These are phyloP conservation scores for Phortica variegata DNA, from an alignment of 1,140 invertebrate species.

Conservation along the genomic window DNA sequence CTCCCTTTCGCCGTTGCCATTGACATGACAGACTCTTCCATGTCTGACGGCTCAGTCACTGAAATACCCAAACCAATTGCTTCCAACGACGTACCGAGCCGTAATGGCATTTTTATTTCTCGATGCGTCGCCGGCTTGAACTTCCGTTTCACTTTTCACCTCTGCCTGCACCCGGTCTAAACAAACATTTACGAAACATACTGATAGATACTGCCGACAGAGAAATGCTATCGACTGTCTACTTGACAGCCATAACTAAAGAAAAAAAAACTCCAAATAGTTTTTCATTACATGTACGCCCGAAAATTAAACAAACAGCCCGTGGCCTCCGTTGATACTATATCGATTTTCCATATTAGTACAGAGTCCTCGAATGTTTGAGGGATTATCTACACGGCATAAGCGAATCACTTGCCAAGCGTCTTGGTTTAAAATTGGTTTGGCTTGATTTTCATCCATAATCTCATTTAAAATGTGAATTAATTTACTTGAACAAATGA, in stretches of 20 bases:
- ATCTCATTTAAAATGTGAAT: constrained; percentile 2
- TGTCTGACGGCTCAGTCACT: too few relatives aligned
- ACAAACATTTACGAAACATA: constrained; percentile 42
- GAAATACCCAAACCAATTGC: background rate
- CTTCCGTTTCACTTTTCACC: constrained; percentile 38
- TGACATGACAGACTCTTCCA: too few relatives aligned
- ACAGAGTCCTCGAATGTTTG: background rate
- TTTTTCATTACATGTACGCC: constrained; percentile 49
- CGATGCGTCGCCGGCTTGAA: constrained; percentile 7
- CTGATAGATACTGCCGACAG: background rate
- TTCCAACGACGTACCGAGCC: background rate
- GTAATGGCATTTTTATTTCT: constrained; percentile 22
- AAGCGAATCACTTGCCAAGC: constrained; percentile 1
- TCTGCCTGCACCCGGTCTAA: constrained; percentile 24
- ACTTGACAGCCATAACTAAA: too few relatives aligned
- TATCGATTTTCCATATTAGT: constrained; percentile 36
- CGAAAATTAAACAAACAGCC: constrained; percentile 53
- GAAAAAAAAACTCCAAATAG: constrained; percentile 33
- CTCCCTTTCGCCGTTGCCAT: too few relatives aligned
- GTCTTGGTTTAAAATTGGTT: background rate
- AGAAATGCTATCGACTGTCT: too few relatives aligned
- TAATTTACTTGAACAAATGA: too few relatives aligned
- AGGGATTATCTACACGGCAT: constrained; percentile 21
- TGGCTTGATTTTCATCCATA: background rate
- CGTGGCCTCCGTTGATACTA: constrained; percentile 9